These are phyloP conservation scores for Lordiphosa andalusiaca DNA, from an alignment of 2,888 invertebrate genomes.

Conservation along the genomic window DNA sequence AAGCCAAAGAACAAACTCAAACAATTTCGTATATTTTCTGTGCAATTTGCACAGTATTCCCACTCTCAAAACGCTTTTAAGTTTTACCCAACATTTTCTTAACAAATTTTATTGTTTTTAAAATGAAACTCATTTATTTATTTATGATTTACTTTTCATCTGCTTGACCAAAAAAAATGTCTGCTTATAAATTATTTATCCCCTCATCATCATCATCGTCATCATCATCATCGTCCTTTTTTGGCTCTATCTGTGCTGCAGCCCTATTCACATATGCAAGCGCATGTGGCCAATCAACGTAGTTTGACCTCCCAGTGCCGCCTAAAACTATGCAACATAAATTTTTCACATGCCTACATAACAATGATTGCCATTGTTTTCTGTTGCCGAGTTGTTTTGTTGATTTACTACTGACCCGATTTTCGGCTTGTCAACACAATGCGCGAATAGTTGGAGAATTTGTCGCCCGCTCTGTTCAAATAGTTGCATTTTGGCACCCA, in stretches of 20 bases:
- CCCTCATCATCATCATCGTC: conserved; percentile 7
- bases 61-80: no score
- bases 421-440: conserved; percentile 70
- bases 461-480: conserved; percentile 69
- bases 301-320: conserved; percentile 4
- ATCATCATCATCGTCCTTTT: neutral
- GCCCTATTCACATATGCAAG: conserved; percentile 2
- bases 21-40: no score
- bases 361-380: conserved; percentile 68
- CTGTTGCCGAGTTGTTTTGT: conserved; percentile 46
- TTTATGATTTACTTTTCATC: conserved; percentile 4
- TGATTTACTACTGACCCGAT: conserved; percentile 75
- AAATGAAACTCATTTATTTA: conserved; percentile 1
- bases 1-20: no score
- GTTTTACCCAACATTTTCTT: no score
- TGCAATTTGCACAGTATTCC: no score
- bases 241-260: conserved; percentile 3
- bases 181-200: conserved; percentile 6
- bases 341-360: conserved; percentile 56
- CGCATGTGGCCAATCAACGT: conserved; percentile 11
- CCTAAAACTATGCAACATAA: conserved; percentile 55
- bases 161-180: conserved; percentile 5
- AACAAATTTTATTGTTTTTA: no score
- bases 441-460: conserved; percentile 53
- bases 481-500: conserved; percentile 63